Evolutionary conservation across 2,113 vertebrate species (phyloP).

Genomic region (Sylvietta virens): DNA sequence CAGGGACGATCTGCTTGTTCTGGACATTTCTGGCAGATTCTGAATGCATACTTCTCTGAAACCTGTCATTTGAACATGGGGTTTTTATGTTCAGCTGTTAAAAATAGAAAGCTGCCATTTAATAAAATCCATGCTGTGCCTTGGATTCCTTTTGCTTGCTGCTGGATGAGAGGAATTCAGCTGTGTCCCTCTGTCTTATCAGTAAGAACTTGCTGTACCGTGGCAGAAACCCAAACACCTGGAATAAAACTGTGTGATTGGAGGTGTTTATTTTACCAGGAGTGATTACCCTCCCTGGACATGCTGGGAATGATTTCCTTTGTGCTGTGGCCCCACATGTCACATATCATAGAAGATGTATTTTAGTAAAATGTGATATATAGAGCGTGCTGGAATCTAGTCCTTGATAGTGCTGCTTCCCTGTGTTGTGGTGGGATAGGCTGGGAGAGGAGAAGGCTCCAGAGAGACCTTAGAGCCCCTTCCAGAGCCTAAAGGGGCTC

Average conservation of each 20-base stretch:
- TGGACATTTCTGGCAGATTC: not conserved
- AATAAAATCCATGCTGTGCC: not conserved
- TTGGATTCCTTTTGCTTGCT: not conserved
- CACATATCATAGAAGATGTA: not conserved
- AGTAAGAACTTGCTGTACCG: not conserved
- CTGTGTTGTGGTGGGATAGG: fast-evolving
- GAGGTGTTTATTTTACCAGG: not conserved
- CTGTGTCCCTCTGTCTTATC: not conserved
- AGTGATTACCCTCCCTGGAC: not conserved
- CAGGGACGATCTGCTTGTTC: not conserved
- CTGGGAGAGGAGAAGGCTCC: not conserved
- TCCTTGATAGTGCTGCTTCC: not conserved
- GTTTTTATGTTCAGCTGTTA: not conserved
- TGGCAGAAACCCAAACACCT: not conserved
- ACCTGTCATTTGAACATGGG: not conserved
- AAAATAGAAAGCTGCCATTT: not conserved
- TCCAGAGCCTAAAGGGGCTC: not conserved
- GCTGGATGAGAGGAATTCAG: not conserved
- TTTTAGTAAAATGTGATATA: not conserved
- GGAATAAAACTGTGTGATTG: not conserved
- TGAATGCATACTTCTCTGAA: not conserved
- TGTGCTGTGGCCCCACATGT: not conserved
- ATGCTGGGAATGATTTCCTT: not conserved
- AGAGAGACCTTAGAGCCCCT: not conserved
- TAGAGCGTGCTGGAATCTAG: fast-evolving